These are phyloP conservation scores for Aphelenchoides bicaudatus DNA, from an alignment of 2,888 invertebrate species.

Conservation along the genomic window DNA sequence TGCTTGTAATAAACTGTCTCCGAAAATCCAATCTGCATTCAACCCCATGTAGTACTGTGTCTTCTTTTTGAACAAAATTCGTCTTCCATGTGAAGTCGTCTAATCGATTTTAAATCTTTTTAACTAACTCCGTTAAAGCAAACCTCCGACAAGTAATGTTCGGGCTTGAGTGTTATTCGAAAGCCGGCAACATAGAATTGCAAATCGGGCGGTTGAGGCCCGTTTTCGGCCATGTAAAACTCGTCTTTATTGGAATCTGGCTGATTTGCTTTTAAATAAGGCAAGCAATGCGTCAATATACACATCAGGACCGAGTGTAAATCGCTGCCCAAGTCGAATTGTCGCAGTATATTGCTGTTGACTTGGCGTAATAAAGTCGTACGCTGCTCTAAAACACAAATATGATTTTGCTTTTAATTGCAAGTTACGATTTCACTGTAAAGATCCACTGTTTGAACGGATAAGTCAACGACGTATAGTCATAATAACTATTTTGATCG, in stretches of 20 bases:
- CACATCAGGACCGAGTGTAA: neutral
- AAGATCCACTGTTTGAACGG: too few species aligned
- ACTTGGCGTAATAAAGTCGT: constrained; percentile 4
- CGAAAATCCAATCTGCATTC: constrained; percentile 8
- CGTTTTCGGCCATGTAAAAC: neutral
- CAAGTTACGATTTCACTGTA: too few species aligned
- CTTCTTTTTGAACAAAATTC: neutral
- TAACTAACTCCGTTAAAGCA: neutral
- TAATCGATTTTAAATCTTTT: neutral
- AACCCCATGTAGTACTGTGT: neutral
- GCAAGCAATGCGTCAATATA: neutral
- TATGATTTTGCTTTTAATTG: too few species aligned
- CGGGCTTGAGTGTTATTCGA: neutral
- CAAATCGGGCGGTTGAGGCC: neutral
- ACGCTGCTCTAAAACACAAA: neutral
- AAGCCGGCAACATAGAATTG: neutral
- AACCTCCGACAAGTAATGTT: neutral
- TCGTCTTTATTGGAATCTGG: neutral
- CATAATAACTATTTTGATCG: neutral
- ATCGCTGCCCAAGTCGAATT: neutral
- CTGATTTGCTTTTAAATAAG: neutral
- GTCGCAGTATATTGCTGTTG: neutral
- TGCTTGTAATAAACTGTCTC: constrained; percentile 1
- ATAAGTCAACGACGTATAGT: neutral
- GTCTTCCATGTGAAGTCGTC: neutral